These are phyloP conservation scores for Parnassius mnemosyne DNA, from an alignment of 2,888 invertebrate genomes.

Conservation along the genomic window DNA sequence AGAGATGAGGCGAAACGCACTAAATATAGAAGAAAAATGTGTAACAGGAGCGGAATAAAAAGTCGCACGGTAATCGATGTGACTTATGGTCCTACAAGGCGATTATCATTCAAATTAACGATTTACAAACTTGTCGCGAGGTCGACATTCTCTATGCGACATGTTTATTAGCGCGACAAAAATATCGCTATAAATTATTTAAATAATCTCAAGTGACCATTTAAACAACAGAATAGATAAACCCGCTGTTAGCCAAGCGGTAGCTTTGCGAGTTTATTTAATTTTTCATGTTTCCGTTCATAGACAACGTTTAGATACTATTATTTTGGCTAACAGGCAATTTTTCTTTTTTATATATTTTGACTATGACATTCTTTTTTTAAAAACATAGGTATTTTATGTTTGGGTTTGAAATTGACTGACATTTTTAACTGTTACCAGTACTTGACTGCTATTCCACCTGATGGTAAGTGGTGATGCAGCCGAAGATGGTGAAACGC, in stretches of 20 bases:
- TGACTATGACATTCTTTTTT: too few relatives aligned
- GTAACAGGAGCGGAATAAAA: conserved; percentile 26
- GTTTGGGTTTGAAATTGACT: too few relatives aligned
- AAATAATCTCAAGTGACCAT: conserved; percentile 46
- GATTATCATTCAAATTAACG: conserved; percentile 49
- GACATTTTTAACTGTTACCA: too few relatives aligned
- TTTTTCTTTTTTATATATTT: too few relatives aligned
- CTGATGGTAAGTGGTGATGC: too few relatives aligned
- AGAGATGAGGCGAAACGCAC: too few relatives aligned
- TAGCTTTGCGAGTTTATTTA: conserved; percentile 5
- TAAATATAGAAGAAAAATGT: neutral
- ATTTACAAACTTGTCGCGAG: conserved; percentile 43
- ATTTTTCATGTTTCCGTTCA: conserved; percentile 1
- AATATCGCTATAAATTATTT: conserved; percentile 57
- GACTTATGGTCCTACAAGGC: conserved; percentile 45
- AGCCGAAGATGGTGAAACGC: too few relatives aligned
- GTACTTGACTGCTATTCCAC: too few relatives aligned
- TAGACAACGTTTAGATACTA: neutral
- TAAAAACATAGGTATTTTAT: too few relatives aligned
- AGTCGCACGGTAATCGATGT: conserved; percentile 31
- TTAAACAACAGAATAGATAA: neutral
- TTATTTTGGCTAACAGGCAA: neutral
- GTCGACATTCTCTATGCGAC: conserved; percentile 40
- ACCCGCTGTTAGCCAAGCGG: conserved; percentile 11
- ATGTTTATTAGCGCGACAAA: conserved; percentile 47